Evolutionary conservation across 2,888 invertebrate genomes (phyloP).

Genomic region (Merodon equestris): DNA sequence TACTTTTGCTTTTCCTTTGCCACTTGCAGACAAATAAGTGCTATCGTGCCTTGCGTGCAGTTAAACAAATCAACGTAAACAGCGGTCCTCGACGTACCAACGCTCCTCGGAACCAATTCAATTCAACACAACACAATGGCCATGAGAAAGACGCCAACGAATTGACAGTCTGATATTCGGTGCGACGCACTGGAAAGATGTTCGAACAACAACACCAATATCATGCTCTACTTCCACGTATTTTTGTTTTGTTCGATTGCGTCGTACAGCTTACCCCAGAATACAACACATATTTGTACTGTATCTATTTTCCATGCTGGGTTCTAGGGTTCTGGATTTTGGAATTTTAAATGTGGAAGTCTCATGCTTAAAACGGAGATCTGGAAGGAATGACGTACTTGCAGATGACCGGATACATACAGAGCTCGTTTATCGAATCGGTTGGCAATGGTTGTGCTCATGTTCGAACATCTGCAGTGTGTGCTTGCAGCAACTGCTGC

Average conservation of each 20-base stretch:
- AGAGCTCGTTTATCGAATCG: too few relatives aligned
- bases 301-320: too few relatives aligned
- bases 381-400: not conserved
- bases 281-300: too few relatives aligned
- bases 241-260: constrained; percentile 26
- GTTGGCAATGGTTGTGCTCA: too few relatives aligned
- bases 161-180: not conserved
- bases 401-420: not conserved
- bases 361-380: too few relatives aligned
- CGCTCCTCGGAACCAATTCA: constrained; percentile 3
- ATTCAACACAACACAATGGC: constrained; percentile 38
- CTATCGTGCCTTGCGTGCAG: too few relatives aligned
- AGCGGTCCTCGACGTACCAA: too few relatives aligned
- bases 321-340: too few relatives aligned
- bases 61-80: too few relatives aligned
- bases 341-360: too few relatives aligned
- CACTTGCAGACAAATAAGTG: constrained; percentile 53
- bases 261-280: constrained; percentile 11
- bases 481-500: too few relatives aligned
- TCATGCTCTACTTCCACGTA: constrained; percentile 8
- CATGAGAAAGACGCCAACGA: constrained; percentile 49
- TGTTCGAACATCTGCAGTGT: too few relatives aligned
- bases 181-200: constrained; percentile 21
- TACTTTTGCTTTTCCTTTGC: constrained; percentile 1
- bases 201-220: constrained; percentile 15